Conservation (phyloP, 1,140 invertebrate species). For the Drusus annulatus region DNA sequence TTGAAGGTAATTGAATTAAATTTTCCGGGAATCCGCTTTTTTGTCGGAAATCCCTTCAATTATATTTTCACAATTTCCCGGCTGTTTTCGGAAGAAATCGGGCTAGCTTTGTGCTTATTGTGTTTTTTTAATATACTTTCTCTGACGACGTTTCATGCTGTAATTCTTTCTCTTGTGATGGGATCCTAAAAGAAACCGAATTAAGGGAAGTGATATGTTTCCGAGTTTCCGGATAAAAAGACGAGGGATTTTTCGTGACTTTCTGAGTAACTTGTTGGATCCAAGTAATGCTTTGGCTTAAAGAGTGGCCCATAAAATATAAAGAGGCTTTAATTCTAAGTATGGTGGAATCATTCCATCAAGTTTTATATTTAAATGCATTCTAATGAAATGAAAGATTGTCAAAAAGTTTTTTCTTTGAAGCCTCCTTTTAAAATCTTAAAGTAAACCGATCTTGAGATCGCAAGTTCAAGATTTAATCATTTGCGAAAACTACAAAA, state of each 20-base stretch:
- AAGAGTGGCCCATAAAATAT: too few species aligned
- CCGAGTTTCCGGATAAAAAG: background rate
- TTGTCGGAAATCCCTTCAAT: conserved; percentile 32
- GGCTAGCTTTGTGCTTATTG: background rate
- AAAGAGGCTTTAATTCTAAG: too few species aligned
- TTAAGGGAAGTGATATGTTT: conserved; percentile 27
- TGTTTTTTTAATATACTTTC: conserved; percentile 28
- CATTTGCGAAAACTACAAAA: too few species aligned
- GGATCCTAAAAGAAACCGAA: conserved; percentile 28
- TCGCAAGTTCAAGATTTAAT: too few species aligned
- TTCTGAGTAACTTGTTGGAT: background rate
- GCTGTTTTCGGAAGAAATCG: conserved; percentile 14
- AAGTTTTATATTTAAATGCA: too few species aligned
- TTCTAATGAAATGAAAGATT: too few species aligned
- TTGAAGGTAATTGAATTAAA: conserved; percentile 36
- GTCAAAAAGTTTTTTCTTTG: too few species aligned
- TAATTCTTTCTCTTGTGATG: conserved; percentile 12
- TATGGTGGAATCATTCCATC: too few species aligned
- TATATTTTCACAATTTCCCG: conserved; percentile 20
- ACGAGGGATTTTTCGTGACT: background rate
- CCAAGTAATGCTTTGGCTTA: too few species aligned
- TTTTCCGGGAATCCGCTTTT: conserved; percentile 28
- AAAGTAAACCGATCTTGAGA: too few species aligned
- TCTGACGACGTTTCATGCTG: conserved; percentile 10
- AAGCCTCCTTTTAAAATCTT: too few species aligned